Conservation (phyloP, 1,140 invertebrate genomes). For the Pissodes strobi region DNA sequence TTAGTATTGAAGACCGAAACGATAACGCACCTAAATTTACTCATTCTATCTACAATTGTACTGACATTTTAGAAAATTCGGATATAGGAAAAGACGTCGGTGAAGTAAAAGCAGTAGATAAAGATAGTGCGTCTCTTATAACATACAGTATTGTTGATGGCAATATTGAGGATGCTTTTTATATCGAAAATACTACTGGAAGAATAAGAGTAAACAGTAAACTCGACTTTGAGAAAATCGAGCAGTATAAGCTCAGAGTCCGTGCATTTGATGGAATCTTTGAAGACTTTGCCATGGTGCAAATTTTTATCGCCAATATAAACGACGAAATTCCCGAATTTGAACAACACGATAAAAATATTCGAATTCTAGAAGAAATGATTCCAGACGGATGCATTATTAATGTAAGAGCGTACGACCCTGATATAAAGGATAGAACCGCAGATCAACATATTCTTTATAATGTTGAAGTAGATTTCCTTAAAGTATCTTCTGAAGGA, state of each 20-base stretch:
- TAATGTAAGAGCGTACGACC: slow-evolving; percentile 77
- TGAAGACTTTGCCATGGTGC: slow-evolving; percentile 74
- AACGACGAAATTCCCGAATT: slow-evolving; percentile 85
- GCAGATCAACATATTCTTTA: slow-evolving; percentile 79
- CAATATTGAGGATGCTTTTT: slow-evolving; percentile 77
- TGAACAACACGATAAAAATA: slow-evolving; percentile 65
- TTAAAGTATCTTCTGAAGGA: slow-evolving; percentile 71
- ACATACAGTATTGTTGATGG: slow-evolving; percentile 78
- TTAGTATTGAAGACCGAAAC: slow-evolving; percentile 89
- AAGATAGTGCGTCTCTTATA: slow-evolving; percentile 81
- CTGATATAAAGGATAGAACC: slow-evolving; percentile 75
- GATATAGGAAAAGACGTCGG: slow-evolving; percentile 80
- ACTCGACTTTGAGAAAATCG: slow-evolving; percentile 85
- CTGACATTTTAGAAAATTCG: slow-evolving; percentile 78
- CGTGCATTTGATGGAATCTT: slow-evolving; percentile 78
- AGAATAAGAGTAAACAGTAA: slow-evolving; percentile 75
- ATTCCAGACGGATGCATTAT: slow-evolving; percentile 68
- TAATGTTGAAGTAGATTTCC: slow-evolving; percentile 68
- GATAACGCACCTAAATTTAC: slow-evolving; percentile 85
- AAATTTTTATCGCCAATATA: slow-evolving; percentile 78
- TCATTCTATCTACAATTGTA: slow-evolving; percentile 72
- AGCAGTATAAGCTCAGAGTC: slow-evolving; percentile 76
- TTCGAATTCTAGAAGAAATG: slow-evolving; percentile 74
- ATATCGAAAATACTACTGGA: slow-evolving; percentile 77
- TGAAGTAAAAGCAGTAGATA: slow-evolving; percentile 79